phyloP scores from a whole-genome alignment of 1,140 invertebrate species.

The Solen grandis region DNA sequence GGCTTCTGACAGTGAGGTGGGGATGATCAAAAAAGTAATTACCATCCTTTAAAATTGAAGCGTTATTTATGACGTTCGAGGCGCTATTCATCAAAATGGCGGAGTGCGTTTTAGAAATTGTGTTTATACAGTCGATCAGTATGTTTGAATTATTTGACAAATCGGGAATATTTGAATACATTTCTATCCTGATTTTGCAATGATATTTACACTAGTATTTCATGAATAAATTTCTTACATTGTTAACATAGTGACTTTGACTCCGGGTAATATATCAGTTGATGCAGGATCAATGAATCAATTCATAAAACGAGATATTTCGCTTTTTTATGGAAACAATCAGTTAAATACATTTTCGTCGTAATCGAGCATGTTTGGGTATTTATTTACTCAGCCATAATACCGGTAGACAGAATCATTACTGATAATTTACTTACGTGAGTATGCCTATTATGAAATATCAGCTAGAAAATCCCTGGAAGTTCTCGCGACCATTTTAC shows the following conservation, averaged over 20 bases:
- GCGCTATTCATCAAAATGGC: constrained; percentile 39
- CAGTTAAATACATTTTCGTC: not conserved
- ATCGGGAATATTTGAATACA: constrained; percentile 26
- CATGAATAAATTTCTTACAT: constrained; percentile 42
- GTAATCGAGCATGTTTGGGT: not conserved
- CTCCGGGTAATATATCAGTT: constrained; percentile 22
- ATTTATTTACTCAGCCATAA: no score
- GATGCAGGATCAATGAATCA: constrained; percentile 30
- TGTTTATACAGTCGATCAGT: constrained; percentile 32
- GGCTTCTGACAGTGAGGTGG: constrained; percentile 33
- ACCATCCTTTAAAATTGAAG: constrained; percentile 24
- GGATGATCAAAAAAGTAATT: constrained; percentile 30
- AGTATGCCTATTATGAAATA: no score
- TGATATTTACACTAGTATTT: constrained; percentile 39
- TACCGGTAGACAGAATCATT: no score
- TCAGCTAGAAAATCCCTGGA: no score
- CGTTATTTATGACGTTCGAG: constrained; percentile 47
- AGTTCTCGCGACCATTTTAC: no score
- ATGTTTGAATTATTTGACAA: constrained; percentile 51
- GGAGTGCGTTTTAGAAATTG: constrained; percentile 25
- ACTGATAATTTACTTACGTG: no score
- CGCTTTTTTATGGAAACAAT: constrained; percentile 14
- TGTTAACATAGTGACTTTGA: not conserved
- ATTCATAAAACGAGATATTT: constrained; percentile 23
- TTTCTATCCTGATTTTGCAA: not conserved